Conservation (phyloP, 2,888 invertebrate species). For the Apotomis capreana region DNA sequence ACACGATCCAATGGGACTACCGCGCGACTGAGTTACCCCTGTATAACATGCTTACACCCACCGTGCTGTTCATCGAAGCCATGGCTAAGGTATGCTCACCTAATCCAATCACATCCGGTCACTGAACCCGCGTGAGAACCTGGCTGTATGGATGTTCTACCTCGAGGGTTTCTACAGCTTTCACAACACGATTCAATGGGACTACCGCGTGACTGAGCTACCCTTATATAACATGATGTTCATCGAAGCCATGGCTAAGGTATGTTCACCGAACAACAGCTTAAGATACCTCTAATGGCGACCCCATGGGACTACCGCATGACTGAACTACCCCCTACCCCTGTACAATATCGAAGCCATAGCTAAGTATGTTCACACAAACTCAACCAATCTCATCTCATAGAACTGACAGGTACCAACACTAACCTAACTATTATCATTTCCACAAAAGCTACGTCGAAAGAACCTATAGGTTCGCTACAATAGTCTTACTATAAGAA, state of each 20-base stretch:
- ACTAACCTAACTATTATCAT: no score
- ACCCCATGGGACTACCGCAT: constrained; percentile 91
- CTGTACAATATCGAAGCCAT: constrained; percentile 87
- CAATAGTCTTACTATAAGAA: no score
- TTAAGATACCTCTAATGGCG: constrained; percentile 45
- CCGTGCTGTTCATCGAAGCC: constrained; percentile 87
- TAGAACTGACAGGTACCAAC: no score
- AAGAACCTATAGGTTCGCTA: no score
- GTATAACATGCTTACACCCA: constrained; percentile 85
- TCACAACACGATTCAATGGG: constrained; percentile 91
- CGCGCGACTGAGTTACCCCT: constrained; percentile 87
- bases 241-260: constrained; percentile 87
- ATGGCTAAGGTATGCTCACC: constrained; percentile 82
- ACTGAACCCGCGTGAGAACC: constrained; percentile 89
- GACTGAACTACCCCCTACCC: constrained; percentile 86
- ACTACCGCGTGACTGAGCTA: constrained; percentile 88
- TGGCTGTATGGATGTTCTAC: constrained; percentile 85
- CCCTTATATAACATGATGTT: constrained; percentile 85
- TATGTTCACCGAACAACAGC: constrained; percentile 44
- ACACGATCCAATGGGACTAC: constrained; percentile 91
- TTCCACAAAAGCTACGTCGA: no score
- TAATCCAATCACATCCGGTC: constrained; percentile 56
- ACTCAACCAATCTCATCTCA: no score
- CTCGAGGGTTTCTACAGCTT: constrained; percentile 95
- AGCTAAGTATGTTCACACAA: constrained; percentile 73